Conservation (phyloP, 2,113 vertebrate genomes). For the Odontophorus gujanensis region DNA sequence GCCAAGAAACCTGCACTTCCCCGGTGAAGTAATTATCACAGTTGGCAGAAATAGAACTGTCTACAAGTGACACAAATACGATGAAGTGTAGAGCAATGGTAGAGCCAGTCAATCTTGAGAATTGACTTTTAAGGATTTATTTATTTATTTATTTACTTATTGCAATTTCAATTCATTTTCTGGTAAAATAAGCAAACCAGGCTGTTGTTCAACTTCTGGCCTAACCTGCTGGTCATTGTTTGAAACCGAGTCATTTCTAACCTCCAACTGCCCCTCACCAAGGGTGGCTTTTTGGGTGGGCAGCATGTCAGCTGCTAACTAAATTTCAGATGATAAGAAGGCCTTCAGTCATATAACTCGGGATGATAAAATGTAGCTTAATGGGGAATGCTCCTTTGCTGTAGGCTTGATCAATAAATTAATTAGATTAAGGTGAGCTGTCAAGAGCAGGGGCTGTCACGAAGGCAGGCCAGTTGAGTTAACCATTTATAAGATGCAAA, state of each 20-base stretch:
- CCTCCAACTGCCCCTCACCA: conserved; percentile 33
- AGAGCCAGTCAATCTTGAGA: conserved; percentile 28
- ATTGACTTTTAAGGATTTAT: conserved; percentile 22
- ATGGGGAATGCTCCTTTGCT: conserved; percentile 68
- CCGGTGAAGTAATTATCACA: background rate
- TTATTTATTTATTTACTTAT: background rate
- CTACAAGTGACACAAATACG: conserved; percentile 9
- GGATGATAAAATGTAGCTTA: conserved; percentile 76
- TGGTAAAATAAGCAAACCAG: conserved; percentile 58
- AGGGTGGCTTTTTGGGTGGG: conserved; percentile 64
- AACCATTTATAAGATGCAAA: conserved; percentile 72
- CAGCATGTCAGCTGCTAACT: conserved; percentile 70
- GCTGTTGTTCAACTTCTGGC: conserved; percentile 53
- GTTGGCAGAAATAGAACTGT: background rate
- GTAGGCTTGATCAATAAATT: conserved; percentile 79
- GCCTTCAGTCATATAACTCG: conserved; percentile 72
- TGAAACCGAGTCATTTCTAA: conserved; percentile 73
- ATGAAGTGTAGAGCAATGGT: background rate
- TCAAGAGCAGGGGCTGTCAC: conserved; percentile 70
- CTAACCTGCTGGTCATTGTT: conserved; percentile 61
- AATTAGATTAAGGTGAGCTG: conserved; percentile 77
- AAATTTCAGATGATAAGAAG: conserved; percentile 76
- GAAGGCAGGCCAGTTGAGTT: conserved; percentile 43
- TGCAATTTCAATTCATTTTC: conserved; percentile 10
- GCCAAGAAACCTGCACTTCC: background rate